Base-by-base conservation (phyloP, 2,888 invertebrate genomes). In the Andrena camellia region DNA sequence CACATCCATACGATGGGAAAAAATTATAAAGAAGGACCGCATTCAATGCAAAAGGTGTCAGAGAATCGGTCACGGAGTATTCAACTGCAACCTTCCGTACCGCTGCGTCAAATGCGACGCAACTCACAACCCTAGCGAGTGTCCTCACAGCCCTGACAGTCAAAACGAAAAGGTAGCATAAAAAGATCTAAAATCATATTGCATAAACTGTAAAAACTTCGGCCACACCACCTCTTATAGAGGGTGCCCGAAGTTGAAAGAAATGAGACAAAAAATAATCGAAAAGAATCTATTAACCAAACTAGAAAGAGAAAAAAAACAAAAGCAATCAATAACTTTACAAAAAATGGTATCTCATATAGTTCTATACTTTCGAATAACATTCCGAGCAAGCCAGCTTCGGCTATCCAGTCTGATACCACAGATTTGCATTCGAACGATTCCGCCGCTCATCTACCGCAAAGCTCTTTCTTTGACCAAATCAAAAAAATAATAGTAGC, bases 141-240 rank as follows among this genome's bases (percentile, higher is more conserved):
- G 66, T 2, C 20, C 0, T 17, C 10, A 0, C 31, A 48, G 0
- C 0, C 29, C 1, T 2, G 17, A 0, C 26, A 29, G 0, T 4
- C 13, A 0, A 29, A 64, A 0, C 33, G 54, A 13, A 0, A 13
- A 0, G 33, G 2, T 3, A 57, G 2, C 0, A n/a, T 7, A 33
- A 35, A 57, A 31, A 0, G 31, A 31, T 5, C 0, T 5, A 0
- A 13, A 68, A 8, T 17, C 35, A 0, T 35, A 17, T 17, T 69
- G 69, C 29, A 8, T 59, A 0, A 3, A 59, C 2, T 69, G 59
- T 0, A 59, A 59, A 29, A 29, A 7, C 2, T 52, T 10, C 2
- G 52, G 52, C 0, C 52, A 67, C 6, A 33, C 67, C 1, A 52
- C 52, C 0, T 67, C 67, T 0, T 67, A 67, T 2, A 31, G 52